Evolutionary conservation across 2,113 vertebrate species (phyloP), one percentile per base, ranked within the genome.

Genomic region (Psephotus haematonotus): DNA sequence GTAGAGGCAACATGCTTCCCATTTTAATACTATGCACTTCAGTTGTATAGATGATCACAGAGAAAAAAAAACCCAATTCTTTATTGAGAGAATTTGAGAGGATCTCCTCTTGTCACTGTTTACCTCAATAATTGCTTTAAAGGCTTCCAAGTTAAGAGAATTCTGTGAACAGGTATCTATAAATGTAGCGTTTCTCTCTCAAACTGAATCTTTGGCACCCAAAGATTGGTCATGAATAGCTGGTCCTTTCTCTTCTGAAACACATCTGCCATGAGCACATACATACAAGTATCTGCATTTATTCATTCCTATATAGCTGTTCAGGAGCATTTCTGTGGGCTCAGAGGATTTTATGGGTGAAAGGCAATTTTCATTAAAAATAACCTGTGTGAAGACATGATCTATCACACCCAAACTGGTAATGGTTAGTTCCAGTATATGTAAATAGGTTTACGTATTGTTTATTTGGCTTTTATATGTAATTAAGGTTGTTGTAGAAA

Each of bases 401-500:
- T 86, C 67, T 86, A 55, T 90, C 72, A 53, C 17, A 88, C 22
- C 68, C 76, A 90, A 15, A 50, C 50, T 68, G 29, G 55, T 75
- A 78, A 75, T 24, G 60, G 29, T 71, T 78, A 35, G 52, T 60
- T 90, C 60, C 52, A 67, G 4, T 60, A 25, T n/a, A 72, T 1
- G 0, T 88, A 88, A 90, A 62, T 80, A 95, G 79, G 68, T 86
- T 70, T 75, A 57, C 76, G 64, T 79, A 49, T 63, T 95, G 76
- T 90, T 96, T 90, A 64, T 95, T 65, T 95, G 90, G 39, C 63
- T 88, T 20, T 90, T 88, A 49, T 1, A 37, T 72, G 65, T 78
- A 96, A 88, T 90, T 93, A 86, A 81, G 88, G 69, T 60, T 60
- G 85, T 60, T 93, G 65, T 52, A 86, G 90, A 93, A 95, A 84